Evolutionary conservation across 2,888 invertebrate genomes (phyloP).

Genomic region (Ophion costatus): DNA sequence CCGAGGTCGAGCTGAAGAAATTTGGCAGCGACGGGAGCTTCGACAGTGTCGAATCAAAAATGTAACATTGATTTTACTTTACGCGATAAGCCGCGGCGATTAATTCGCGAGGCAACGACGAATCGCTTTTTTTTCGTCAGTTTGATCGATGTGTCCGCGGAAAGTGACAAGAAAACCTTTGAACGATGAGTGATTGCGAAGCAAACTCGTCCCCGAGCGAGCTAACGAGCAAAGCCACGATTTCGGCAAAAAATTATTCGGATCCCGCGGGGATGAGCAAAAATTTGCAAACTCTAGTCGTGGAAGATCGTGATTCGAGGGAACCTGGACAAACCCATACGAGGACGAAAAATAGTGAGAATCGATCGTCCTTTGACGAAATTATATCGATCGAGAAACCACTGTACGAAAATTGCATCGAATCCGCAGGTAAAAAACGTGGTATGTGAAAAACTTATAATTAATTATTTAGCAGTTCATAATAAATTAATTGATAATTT

Average conservation of each 20-base stretch:
- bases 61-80: not conserved
- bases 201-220: not conserved
- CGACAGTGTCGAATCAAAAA: not conserved
- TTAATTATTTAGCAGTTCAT: too few species aligned
- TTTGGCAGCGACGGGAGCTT: not conserved
- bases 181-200: conserved; percentile 6
- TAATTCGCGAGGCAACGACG: not conserved
- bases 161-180: not conserved
- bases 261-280: not conserved
- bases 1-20: conserved; percentile 2
- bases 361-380: not conserved
- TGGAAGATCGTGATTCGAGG: not conserved
- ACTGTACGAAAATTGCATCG: not conserved
- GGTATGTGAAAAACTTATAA: not conserved
- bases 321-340: not conserved
- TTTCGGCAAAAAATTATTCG: not conserved
- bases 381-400: not conserved
- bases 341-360: not conserved
- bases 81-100: not conserved
- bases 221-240: not conserved
- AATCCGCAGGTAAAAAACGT: conserved; percentile 11
- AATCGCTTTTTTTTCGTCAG: not conserved
- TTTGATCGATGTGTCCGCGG: not conserved
- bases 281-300: not conserved
- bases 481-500: too few species aligned